Percentiles rank a stretch among this genome's conserved stretches.
phyloP scores from a whole-genome alignment of 2,888 invertebrate genomes.

The Aspidiotus rigidus region DNA sequence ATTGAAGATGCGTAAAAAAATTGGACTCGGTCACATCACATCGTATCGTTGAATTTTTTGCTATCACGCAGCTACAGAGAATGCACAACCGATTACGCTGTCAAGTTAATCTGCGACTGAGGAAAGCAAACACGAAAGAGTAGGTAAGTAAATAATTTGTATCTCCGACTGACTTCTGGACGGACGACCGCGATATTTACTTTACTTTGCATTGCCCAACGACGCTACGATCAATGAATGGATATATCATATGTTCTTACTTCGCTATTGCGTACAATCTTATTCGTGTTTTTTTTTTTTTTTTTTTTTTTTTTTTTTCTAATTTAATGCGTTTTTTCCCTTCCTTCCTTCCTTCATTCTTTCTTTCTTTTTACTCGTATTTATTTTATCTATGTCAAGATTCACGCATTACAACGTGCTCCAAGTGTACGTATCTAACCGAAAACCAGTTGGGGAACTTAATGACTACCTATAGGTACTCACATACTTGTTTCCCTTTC shows the following conservation, averaged over 20 bases:
- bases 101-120: not conserved
- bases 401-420: constrained; percentile 21
- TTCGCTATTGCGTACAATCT: too few relatives aligned
- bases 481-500: constrained; percentile 7
- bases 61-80: not conserved
- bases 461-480: not conserved
- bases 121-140: not conserved
- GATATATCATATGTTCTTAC: too few relatives aligned
- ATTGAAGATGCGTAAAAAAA: not conserved
- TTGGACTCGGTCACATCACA: not conserved
- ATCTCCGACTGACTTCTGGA: too few relatives aligned
- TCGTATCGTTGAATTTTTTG: not conserved
- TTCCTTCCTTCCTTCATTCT: too few relatives aligned
- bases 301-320: too few relatives aligned
- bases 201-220: constrained; percentile 3
- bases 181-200: not conserved
- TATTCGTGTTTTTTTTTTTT: too few relatives aligned
- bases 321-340: too few relatives aligned
- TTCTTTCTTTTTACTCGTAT: too few relatives aligned
- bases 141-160: not conserved
- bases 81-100: not conserved
- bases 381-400: constrained; percentile 24
- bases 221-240: constrained; percentile 20
- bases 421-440: constrained; percentile 3
- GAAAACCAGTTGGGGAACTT: constrained; percentile 22